These are phyloP conservation scores for Muricea muricata DNA, from an alignment of 92 coral and sea anemone genomes.

Conservation along the genomic window DNA sequence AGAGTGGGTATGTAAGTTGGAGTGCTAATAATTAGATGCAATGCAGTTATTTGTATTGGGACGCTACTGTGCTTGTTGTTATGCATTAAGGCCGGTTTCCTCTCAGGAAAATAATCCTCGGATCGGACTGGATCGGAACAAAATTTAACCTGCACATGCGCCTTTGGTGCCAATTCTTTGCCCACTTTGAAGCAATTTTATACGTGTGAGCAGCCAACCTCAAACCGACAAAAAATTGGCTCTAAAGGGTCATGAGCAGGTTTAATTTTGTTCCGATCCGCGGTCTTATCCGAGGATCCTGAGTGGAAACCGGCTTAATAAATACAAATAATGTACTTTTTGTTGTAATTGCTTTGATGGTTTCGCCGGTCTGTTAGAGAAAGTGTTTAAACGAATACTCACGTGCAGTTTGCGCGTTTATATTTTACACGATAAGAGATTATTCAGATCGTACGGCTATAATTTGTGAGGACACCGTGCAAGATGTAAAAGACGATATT, in stretches of 20 bases:
- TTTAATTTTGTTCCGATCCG: no score
- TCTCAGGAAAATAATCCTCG: no score
- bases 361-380: not conserved
- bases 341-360: not conserved
- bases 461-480: conserved; percentile 22
- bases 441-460: conserved; percentile 23
- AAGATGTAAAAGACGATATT: not conserved
- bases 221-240: no score
- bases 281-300: no score
- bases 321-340: not conserved
- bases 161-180: no score
- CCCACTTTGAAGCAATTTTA: no score
- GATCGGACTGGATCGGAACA: no score
- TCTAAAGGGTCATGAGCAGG: no score
- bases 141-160: no score
- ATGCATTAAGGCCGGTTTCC: no score
- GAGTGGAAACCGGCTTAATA: no score
- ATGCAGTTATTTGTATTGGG: not conserved
- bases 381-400: not conserved
- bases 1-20: not conserved
- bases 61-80: not conserved
- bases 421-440: conserved; percentile 28
- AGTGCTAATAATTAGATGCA: not conserved
- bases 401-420: not conserved
- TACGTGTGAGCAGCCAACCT: no score